Evolutionary conservation across 2,113 vertebrate species (phyloP).

Genomic region (Gorsachius goisagi): DNA sequence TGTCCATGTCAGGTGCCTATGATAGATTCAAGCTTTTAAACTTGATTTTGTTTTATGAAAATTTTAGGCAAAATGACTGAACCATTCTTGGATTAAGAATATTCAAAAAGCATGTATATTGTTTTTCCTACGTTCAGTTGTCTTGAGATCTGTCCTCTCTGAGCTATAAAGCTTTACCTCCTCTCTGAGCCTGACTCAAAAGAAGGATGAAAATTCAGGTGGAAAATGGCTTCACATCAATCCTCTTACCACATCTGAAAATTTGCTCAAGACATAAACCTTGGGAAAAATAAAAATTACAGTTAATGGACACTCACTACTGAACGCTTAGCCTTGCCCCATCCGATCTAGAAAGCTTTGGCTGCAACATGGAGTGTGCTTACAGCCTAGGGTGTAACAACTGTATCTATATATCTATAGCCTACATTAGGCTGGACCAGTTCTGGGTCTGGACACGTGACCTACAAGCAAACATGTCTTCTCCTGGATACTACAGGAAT

Average conservation of each 20-base stretch:
- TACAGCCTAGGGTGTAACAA: neutral
- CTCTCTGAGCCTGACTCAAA: neutral
- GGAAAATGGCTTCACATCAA: neutral
- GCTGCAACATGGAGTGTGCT: fast-evolving
- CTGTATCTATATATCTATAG: neutral
- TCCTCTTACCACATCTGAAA: neutral
- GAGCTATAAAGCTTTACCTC: neutral
- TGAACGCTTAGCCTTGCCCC: neutral
- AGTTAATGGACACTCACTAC: neutral
- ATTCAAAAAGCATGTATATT: neutral
- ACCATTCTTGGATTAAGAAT: neutral
- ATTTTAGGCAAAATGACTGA: neutral
- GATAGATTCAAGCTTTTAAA: neutral
- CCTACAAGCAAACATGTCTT: neutral
- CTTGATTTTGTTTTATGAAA: neutral
- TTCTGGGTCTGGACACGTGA: neutral
- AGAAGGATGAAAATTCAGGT: neutral
- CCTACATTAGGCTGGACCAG: neutral
- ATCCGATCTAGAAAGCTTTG: neutral
- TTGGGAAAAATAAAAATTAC: neutral
- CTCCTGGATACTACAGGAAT: neutral
- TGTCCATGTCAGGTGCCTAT: neutral
- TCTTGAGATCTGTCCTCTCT: neutral
- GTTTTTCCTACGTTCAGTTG: neutral
- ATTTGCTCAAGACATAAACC: neutral